Evolutionary conservation across 2,113 vertebrate genomes (phyloP).

Genomic region (Lutjanus erythropterus): DNA sequence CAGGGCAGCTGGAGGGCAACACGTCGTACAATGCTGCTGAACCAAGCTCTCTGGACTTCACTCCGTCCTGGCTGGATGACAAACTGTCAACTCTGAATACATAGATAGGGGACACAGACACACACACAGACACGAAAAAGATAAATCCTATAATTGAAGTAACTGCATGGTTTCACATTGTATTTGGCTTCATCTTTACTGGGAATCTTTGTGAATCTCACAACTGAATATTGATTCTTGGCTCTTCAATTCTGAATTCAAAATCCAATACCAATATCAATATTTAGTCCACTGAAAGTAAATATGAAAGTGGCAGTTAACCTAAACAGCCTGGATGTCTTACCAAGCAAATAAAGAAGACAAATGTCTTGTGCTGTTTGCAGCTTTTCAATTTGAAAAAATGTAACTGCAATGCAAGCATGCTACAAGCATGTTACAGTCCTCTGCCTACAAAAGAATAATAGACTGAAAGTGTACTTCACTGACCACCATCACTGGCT

Average conservation of each 20-base stretch:
- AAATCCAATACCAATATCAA: no score
- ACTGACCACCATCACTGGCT: neutral
- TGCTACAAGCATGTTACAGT: neutral
- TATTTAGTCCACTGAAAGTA: no score
- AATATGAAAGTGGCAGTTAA: no score
- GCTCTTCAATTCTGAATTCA: no score
- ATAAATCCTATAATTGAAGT: no score
- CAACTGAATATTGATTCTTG: no score
- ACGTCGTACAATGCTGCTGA: conserved; percentile 90
- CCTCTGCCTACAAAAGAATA: neutral
- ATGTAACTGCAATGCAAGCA: neutral
- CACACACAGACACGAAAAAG: neutral
- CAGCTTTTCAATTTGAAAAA: neutral
- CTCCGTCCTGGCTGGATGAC: conserved; percentile 94
- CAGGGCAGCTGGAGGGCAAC: conserved; percentile 89
- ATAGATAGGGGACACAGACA: neutral
- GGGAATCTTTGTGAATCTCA: no score
- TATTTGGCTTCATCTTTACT: no score
- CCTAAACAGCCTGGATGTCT: neutral
- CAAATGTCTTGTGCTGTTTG: neutral
- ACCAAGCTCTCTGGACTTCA: conserved; percentile 94
- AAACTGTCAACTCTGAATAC: conserved; percentile 92
- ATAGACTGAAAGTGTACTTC: neutral
- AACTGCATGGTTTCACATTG: no score
- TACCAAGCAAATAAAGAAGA: neutral